phyloP scores from a whole-genome alignment of 92 coral and sea anemone species.

The Siderastrea radians region DNA sequence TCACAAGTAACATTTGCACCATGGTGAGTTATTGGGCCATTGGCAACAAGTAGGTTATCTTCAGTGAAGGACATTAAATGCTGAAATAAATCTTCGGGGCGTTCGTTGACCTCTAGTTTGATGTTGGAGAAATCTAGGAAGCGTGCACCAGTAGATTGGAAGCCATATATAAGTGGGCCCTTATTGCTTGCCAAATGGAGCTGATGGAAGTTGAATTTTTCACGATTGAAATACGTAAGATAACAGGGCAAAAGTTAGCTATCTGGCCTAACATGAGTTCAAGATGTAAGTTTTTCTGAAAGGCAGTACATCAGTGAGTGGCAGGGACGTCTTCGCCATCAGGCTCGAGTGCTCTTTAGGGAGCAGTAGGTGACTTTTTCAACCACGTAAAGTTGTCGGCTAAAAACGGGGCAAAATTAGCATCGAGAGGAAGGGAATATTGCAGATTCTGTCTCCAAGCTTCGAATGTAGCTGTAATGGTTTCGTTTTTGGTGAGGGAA shows the following conservation, averaged over 20 bases:
- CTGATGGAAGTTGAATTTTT: constrained; percentile 55
- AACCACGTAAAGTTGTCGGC: constrained; percentile 16
- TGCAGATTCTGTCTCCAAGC: constrained; percentile 1
- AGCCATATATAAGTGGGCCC: constrained; percentile 59
- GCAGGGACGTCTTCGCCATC: constrained; percentile 31
- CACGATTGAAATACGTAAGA: constrained; percentile 24
- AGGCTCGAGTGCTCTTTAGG: constrained; percentile 14
- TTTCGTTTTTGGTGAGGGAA: background rate
- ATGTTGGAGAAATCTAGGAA: constrained; percentile 58
- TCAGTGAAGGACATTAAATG: too few relatives aligned
- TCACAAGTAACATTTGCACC: constrained; percentile 48
- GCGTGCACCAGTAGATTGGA: constrained; percentile 40
- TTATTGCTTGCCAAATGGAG: constrained; percentile 52
- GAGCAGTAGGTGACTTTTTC: background rate
- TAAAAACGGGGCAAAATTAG: constrained; percentile 21
- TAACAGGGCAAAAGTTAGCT: constrained; percentile 62
- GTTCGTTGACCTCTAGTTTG: constrained; percentile 47
- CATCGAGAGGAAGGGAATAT: constrained; percentile 24
- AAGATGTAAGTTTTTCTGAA: background rate
- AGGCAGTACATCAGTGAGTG: constrained; percentile 37
- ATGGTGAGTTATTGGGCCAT: constrained; percentile 60
- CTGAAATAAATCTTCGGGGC: constrained; percentile 38
- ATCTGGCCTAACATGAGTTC: constrained; percentile 4
- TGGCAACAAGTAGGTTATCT: constrained; percentile 7
- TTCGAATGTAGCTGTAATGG: background rate